Conservation (phyloP, 2,113 vertebrate species). For the Bombycilla garrulus region DNA sequence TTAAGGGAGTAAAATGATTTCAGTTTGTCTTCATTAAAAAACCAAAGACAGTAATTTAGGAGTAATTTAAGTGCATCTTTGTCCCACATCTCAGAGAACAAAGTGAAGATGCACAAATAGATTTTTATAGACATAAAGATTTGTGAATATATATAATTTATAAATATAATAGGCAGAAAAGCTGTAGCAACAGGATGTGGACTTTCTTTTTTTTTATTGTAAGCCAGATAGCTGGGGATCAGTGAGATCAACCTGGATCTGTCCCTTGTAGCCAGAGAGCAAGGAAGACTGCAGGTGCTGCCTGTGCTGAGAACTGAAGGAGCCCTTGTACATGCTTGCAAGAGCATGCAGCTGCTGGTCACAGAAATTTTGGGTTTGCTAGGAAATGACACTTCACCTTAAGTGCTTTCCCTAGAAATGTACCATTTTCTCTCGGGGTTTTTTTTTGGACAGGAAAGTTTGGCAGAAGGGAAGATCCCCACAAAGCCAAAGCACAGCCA, state of each 20-base stretch:
- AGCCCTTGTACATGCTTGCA: not conserved
- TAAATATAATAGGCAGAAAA: not conserved
- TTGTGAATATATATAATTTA: not conserved
- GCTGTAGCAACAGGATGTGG: not conserved
- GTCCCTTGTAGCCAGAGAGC: not conserved
- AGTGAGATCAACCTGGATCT: not conserved
- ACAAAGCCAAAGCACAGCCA: not conserved
- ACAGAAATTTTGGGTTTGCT: not conserved
- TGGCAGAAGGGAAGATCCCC: not conserved
- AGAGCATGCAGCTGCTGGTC: not conserved
- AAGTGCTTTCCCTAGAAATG: not conserved
- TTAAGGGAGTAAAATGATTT: not conserved
- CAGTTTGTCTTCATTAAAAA: slow-evolving; percentile 15
- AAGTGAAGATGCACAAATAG: not conserved
- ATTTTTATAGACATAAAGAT: not conserved
- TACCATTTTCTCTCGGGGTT: not conserved
- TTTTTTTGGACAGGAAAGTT: not conserved
- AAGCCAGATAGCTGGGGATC: not conserved
- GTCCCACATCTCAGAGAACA: not conserved
- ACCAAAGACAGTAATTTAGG: not conserved
- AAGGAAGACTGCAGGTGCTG: not conserved
- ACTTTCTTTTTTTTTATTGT: not conserved
- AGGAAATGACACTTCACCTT: not conserved
- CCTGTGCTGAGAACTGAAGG: not conserved
- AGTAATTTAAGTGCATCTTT: not conserved